Conservation (phyloP, 2,888 invertebrate genomes). For the Drosophila algonquin region DNA sequence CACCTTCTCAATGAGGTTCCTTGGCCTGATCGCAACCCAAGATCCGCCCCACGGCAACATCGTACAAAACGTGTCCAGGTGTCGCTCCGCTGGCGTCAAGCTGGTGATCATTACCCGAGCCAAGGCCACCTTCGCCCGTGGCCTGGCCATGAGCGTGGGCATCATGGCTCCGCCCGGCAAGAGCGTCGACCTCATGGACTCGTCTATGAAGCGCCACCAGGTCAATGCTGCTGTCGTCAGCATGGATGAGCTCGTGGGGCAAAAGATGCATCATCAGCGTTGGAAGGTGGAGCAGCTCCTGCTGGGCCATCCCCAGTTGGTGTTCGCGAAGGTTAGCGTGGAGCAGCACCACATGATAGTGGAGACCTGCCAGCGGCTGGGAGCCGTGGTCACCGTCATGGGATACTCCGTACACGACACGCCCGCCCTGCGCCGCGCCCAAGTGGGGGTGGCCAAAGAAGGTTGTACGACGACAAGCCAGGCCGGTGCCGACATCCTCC, state of each 20-base stretch:
- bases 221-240: constrained; percentile 45
- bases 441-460: constrained; percentile 50
- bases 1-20: constrained; percentile 33
- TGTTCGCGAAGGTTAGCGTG: constrained; percentile 39
- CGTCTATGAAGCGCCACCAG: not conserved
- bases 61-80: constrained; percentile 27
- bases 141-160: constrained; percentile 54
- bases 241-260: constrained; percentile 35
- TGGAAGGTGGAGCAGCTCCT: constrained; percentile 43
- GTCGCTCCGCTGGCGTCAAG: constrained; percentile 64
- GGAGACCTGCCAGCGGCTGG: constrained; percentile 54
- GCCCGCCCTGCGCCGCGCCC: constrained; percentile 31
- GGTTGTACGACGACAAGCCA: constrained; percentile 36
- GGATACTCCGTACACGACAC: constrained; percentile 51
- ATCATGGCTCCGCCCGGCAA: constrained; percentile 25
- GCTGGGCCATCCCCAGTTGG: constrained; percentile 43
- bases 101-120: constrained; percentile 40
- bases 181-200: constrained; percentile 10
- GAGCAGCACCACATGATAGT: constrained; percentile 53
- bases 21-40: constrained; percentile 53
- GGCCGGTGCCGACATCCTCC: constrained; percentile 50
- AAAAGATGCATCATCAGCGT: constrained; percentile 47
- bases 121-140: constrained; percentile 1
- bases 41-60: constrained; percentile 43
- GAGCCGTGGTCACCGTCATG: constrained; percentile 58